Evolutionary conservation across 1,140 invertebrate genomes (phyloP).

Genomic region (Drosophila auraria): DNA sequence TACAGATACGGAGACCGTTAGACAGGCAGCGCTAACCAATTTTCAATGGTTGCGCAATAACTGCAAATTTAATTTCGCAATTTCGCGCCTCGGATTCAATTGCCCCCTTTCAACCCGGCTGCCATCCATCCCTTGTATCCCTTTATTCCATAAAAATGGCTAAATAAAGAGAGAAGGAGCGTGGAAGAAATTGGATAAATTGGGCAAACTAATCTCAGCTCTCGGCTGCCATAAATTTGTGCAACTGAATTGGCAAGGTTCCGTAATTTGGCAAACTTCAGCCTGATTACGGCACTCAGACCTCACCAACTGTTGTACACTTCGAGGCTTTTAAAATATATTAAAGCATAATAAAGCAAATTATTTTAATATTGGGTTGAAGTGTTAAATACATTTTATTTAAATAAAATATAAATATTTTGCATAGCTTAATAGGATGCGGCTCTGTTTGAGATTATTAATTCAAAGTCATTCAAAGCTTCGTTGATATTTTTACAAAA

Average conservation of each 20-base stretch:
- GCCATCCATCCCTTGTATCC: constrained; percentile 11
- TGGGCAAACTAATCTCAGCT: constrained; percentile 51
- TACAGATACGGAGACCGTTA: constrained; percentile 51
- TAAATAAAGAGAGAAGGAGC: constrained; percentile 17
- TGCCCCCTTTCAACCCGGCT: neutral
- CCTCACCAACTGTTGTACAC: too few species aligned
- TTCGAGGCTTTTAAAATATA: too few species aligned
- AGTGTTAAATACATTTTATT: too few species aligned
- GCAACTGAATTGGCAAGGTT: constrained; percentile 56
- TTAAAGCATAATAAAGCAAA: neutral
- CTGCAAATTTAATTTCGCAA: constrained; percentile 82
- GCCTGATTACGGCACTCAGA: neutral
- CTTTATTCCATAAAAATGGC: constrained; percentile 46
- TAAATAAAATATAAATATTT: too few species aligned
- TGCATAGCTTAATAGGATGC: too few species aligned
- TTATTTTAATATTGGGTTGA: too few species aligned
- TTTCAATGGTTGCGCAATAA: constrained; percentile 81
- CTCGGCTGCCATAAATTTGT: constrained; percentile 59
- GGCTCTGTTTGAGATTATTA: neutral
- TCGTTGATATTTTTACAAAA: neutral
- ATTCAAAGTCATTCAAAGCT: neutral
- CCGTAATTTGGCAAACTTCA: neutral
- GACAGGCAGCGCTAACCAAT: constrained; percentile 71
- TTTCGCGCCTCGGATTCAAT: constrained; percentile 68
- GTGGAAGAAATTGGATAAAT: constrained; percentile 16